phyloP scores from a whole-genome alignment of 2,797 vertebrate genomes.

The Sciurus carolinensis region DNA sequence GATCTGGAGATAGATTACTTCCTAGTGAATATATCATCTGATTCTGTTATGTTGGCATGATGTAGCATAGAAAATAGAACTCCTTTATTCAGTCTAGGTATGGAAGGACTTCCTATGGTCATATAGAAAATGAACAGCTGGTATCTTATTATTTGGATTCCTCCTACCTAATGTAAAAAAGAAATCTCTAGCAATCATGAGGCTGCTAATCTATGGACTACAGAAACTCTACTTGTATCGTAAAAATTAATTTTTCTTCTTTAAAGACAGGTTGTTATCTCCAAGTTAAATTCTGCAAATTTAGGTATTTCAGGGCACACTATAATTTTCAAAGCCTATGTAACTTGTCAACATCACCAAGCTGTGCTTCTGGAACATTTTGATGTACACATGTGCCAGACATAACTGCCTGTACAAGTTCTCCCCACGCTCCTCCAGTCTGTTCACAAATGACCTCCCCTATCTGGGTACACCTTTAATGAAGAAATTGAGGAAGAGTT shows the following conservation, averaged over 20 bases:
- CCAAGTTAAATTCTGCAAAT: neutral
- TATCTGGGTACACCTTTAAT: neutral
- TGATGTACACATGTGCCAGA: accelerated
- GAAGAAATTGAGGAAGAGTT: neutral
- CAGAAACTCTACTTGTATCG: neutral
- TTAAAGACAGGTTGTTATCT: neutral
- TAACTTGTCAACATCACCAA: neutral
- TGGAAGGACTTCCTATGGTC: neutral
- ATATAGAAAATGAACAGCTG: neutral
- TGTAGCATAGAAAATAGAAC: neutral
- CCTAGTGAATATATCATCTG: neutral
- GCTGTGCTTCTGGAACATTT: neutral
- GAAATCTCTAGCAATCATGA: neutral
- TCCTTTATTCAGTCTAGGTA: neutral
- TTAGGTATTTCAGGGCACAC: neutral
- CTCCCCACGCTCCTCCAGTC: neutral
- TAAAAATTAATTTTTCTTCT: conserved; percentile 10
- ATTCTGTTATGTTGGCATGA: neutral
- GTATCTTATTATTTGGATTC: neutral
- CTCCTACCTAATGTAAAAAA: neutral
- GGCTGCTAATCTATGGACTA: neutral
- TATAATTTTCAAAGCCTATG: conserved; percentile 28
- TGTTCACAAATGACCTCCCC: too few species aligned
- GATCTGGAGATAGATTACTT: conserved; percentile 28
- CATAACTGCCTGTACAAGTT: neutral